phyloP scores from a whole-genome alignment of 2,113 vertebrate species.

The Loxodonta africana region DNA sequence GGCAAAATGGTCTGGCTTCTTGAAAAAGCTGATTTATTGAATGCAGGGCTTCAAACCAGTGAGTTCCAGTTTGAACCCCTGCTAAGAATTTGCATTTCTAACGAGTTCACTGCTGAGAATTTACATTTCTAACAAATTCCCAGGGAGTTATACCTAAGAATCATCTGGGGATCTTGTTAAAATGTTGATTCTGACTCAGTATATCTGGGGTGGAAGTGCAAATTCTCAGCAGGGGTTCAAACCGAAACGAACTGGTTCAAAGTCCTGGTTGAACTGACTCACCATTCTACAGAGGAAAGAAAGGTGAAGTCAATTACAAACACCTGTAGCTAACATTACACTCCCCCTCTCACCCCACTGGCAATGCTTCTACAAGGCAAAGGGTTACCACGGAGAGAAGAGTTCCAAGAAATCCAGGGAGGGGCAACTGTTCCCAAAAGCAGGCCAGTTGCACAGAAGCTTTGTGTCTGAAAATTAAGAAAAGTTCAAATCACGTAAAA shows the following conservation, averaged over 20 bases:
- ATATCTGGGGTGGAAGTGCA: too few species aligned
- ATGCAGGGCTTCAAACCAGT: not conserved
- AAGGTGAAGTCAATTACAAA: not conserved
- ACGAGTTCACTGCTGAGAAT: too few species aligned
- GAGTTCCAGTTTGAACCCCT: too few species aligned
- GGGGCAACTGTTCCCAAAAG: not conserved
- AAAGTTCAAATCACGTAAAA: slow-evolving; percentile 59
- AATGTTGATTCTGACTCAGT: too few species aligned
- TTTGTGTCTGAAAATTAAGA: slow-evolving; percentile 64
- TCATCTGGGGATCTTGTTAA: too few species aligned
- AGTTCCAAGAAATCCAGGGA: not conserved
- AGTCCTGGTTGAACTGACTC: not conserved
- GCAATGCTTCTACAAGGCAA: not conserved
- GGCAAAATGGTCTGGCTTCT: not conserved
- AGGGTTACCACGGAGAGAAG: not conserved
- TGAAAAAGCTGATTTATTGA: slow-evolving; percentile 34
- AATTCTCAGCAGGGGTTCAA: too few species aligned
- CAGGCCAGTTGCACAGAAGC: not conserved
- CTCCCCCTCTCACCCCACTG: not conserved
- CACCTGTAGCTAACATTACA: not conserved
- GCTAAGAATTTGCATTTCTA: too few species aligned
- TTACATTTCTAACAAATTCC: too few species aligned
- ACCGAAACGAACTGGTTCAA: too few species aligned
- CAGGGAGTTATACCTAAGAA: too few species aligned
- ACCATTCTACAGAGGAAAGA: not conserved